Evolutionary conservation across 1,140 invertebrate genomes (phyloP).

Genomic region (Macrobrachium rosenbergii): DNA sequence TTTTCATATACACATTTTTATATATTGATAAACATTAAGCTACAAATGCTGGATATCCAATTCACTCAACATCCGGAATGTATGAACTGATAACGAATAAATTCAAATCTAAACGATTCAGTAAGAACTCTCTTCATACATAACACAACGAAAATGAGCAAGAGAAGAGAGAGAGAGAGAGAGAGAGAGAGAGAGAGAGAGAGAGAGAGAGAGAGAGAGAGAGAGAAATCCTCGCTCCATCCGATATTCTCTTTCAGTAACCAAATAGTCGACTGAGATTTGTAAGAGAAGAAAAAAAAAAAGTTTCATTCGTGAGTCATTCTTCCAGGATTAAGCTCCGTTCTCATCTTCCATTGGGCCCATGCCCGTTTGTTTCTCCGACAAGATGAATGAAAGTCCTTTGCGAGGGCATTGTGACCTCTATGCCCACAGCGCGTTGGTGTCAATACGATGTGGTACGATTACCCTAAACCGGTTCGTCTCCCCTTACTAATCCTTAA

Average conservation of each 20-base stretch:
- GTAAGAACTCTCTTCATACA: too few relatives aligned
- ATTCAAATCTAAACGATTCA: too few relatives aligned
- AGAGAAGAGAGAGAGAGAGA: not conserved
- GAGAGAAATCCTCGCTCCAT: not conserved
- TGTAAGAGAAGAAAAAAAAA: not conserved
- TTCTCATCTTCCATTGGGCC: not conserved
- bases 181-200: not conserved
- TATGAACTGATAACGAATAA: too few relatives aligned
- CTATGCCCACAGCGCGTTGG: not conserved
- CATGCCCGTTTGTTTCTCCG: not conserved
- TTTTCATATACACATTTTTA: too few relatives aligned
- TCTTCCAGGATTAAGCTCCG: not conserved
- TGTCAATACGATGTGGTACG: not conserved
- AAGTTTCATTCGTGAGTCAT: not conserved
- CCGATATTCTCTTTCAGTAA: slow-evolving; percentile 1
- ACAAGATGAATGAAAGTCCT: not conserved
- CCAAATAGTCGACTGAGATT: slow-evolving; percentile 12
- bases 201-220: slow-evolving; percentile 8
- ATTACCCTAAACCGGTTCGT: not conserved
- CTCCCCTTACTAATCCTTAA: too few relatives aligned
- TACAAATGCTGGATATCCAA: too few relatives aligned
- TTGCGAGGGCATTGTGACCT: not conserved
- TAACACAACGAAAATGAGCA: not conserved
- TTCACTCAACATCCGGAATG: too few relatives aligned
- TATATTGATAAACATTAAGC: too few relatives aligned